Conservation (phyloP, 2,797 vertebrate species). For the Margarornis squamiger region DNA sequence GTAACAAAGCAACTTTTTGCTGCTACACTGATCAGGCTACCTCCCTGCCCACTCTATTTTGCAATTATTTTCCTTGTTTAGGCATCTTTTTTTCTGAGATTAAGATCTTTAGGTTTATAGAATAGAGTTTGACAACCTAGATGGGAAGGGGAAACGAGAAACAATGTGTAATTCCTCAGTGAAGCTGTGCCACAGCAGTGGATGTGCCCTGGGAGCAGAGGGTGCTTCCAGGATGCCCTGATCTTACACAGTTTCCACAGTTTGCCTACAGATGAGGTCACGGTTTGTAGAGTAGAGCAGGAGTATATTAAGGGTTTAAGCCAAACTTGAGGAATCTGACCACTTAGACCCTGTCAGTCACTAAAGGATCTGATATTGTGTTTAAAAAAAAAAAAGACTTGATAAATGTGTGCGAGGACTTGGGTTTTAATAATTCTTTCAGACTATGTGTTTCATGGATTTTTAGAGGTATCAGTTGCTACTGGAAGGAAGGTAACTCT, state of each 20-base stretch:
- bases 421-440: not conserved
- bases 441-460: not conserved
- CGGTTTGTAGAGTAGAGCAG: not conserved
- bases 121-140: not conserved
- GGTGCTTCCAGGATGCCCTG: not conserved
- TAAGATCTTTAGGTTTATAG: not conserved
- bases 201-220: not conserved
- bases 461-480: not conserved
- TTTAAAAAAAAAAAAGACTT: not conserved
- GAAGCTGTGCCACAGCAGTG: not conserved
- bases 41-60: not conserved
- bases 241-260: not conserved
- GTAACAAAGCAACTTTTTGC: not conserved
- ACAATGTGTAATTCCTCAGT: not conserved
- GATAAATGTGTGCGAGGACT: rapidly evolving
- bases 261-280: rapidly evolving
- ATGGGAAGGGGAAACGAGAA: not conserved
- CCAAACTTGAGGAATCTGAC: not conserved
- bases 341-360: not conserved
- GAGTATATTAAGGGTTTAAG: not conserved
- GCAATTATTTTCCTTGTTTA: not conserved
- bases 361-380: not conserved
- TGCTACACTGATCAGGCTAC: not conserved
- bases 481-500: not conserved
- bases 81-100: not conserved